These are phyloP conservation scores for Cataglyphis altisquamis DNA, from an alignment of 2,888 invertebrate genomes.

Conservation along the genomic window DNA sequence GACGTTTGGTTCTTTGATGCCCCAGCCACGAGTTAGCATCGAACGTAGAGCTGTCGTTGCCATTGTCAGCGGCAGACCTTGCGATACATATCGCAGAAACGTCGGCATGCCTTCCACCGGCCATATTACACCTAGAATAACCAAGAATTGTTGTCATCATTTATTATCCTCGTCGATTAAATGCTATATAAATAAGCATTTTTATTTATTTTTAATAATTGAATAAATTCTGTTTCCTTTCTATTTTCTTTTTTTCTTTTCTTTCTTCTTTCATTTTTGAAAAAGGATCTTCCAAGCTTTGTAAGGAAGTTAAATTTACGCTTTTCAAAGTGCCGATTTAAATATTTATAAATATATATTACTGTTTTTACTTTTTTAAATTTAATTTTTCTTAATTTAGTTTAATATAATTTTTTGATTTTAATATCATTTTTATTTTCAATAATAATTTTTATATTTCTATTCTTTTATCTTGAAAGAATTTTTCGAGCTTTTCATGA, in stretches of 20 bases:
- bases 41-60: conserved; percentile 97
- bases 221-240: background rate
- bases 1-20: conserved; percentile 92
- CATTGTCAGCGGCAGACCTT: conserved; percentile 94
- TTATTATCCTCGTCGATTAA: background rate
- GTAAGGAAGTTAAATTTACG: no score
- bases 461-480: background rate
- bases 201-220: background rate
- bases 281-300: background rate
- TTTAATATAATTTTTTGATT: background rate
- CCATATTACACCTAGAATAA: conserved; percentile 94
- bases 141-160: background rate
- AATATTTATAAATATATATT: no score
- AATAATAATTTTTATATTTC: background rate
- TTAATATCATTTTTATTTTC: background rate
- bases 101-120: conserved; percentile 98
- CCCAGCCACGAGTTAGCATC: conserved; percentile 96
- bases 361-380: no score
- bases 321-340: no score
- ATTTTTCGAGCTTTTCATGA: background rate
- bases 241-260: no score
- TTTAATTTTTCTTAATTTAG: background rate
- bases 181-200: no score
- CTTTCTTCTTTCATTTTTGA: background rate
- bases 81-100: conserved; percentile 93